Evolutionary conservation across 35 echinoderm and acorn worm species (phyloP), one percentile per base, ranked within the genome.

Genomic region (Eucidaris tribuloides): DNA sequence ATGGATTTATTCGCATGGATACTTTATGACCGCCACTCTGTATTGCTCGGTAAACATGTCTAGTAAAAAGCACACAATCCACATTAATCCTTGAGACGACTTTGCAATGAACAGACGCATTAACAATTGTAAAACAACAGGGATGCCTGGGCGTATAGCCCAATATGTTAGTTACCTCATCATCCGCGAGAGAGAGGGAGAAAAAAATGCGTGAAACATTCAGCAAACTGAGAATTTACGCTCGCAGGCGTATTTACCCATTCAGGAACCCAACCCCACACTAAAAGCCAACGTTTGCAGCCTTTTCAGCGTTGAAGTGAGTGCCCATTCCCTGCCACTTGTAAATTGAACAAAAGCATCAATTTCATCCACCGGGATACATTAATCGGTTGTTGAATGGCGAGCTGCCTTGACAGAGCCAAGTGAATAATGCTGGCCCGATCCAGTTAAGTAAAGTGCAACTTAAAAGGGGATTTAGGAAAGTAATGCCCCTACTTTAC

Each of bases 231-330:
- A 43, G 23, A 6, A 74, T 42, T 74, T 14, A 74, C 23, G 68
- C 68, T 74, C 44, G 35, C 37, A 40, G 68, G 68, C 68, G 44
- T 74, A 74, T 74, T 74, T 74, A 74, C 68, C 44, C 44, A 74
- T 74, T 74, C 68, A 74, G 68, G 34, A 74, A 74, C 37, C 33
- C 35, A 35, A 74, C 11, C 68, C 68, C 38, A 31, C 68, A 40
- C 44, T 74, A 74, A 41, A 74, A 74, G 68, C 68, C 68, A 74
- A 7, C 68, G 68, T 74, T 74, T 74, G 68, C 48, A n/a, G 28
- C 44, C 41, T 74, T 22, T n/a, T 74, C 68, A 74, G 68, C 68
- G 68, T 40, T 74, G n/a, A 44, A 74, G 68, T 74, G 68, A 74
- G 38, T 40, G 68, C 68, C 37, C 33, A 27, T 1, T 24, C 41